Conservation (phyloP, 1,140 invertebrate genomes). For the Hermetia illucens region DNA sequence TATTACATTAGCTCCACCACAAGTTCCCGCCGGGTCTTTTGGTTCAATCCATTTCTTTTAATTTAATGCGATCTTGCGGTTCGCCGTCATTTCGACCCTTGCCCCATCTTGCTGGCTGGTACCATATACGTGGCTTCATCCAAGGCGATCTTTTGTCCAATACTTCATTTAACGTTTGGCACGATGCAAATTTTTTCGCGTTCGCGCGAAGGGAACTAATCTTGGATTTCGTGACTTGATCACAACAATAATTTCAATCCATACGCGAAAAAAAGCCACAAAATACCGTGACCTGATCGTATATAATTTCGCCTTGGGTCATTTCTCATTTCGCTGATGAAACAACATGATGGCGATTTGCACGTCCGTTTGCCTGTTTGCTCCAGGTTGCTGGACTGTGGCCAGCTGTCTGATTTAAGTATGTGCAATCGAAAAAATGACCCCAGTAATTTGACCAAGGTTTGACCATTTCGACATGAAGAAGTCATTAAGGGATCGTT, state of each 20-base stretch:
- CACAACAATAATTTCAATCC: not conserved
- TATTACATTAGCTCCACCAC: not conserved
- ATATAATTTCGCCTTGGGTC: too few species aligned
- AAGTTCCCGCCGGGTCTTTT: not conserved
- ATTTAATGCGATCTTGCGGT: not conserved
- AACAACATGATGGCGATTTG: too few species aligned
- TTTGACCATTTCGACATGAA: too few species aligned
- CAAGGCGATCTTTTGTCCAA: not conserved
- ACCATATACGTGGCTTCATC: not conserved
- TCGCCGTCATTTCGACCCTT: not conserved
- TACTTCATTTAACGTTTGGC: not conserved
- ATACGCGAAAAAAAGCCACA: not conserved
- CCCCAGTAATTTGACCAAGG: too few species aligned
- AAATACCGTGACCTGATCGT: too few species aligned
- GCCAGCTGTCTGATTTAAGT: too few species aligned
- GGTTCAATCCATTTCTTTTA: constrained; percentile 1
- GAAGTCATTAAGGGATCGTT: too few species aligned
- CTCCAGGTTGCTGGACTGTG: too few species aligned
- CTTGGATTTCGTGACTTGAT: not conserved
- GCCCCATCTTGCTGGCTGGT: not conserved
- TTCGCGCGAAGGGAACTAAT: not conserved
- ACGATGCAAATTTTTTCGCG: constrained; percentile 1
- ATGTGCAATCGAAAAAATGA: too few species aligned
- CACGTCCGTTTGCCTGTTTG: too few species aligned
- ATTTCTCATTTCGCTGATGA: too few species aligned